Base-by-base conservation (phyloP, 2,888 invertebrate genomes). In the Drosophila kambysellisi region DNA sequence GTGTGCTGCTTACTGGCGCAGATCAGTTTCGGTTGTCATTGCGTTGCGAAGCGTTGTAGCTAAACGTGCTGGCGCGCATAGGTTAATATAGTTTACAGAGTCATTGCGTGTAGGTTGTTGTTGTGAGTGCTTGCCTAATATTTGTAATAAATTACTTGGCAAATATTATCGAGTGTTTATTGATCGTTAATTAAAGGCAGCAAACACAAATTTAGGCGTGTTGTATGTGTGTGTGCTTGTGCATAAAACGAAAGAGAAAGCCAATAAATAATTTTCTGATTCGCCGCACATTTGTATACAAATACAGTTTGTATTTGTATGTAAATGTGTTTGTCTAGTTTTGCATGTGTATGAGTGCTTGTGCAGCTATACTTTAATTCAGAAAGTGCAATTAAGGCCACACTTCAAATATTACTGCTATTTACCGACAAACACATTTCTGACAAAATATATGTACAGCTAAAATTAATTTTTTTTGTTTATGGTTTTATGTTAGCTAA, bases 11-110 rank as follows among this genome's bases (percentile, higher is more conserved):
- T 68, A 72, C 67, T 68, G 33, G 53, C 68, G 56, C 76, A 83
- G 88, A 84, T 87, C 88, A 78, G 68, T 81, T 63, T 57, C 52
- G 66, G 60, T 69, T 76, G 66, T 53, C 76, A 66, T 62, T 70
- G 65, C 51, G 66, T 76, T 62, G 70, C 51, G 70, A 59, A 75
- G 70, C 80, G 57, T 60, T 54, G 76, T 79, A 61, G 50, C 46
- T 79, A 54, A 20, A 65, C 56, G 56, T 63, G 20, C 43, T 20
- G 32, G 57, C 68, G 35, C 65, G 53, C 65, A 46, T 7, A 65
- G 68, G 76, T 72, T 76, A 63, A 68, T 76, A 39, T 62, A 62
- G 75, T 59, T 75, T 52, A 58, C 58, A 11, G 52, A 62, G 25
- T 41, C 41, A 60, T 53, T 58, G 63, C 60, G 64, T 52, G 61